Base-by-base conservation (phyloP, 2,113 vertebrate species). In the Rhinopomastus cyanomelas region DNA sequence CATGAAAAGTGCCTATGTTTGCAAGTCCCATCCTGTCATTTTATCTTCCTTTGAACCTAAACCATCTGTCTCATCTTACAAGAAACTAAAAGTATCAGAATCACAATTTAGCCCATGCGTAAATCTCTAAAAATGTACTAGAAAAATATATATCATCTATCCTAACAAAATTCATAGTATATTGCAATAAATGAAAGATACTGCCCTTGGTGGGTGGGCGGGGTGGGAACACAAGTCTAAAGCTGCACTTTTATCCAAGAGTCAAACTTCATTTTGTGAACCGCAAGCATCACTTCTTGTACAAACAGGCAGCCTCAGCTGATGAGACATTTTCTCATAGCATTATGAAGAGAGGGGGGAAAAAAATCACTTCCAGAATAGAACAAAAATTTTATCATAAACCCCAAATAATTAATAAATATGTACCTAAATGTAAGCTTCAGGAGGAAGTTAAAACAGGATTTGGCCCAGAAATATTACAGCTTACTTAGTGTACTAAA, bases 41-140 rank as follows among this genome's bases (percentile, higher is more conserved):
- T 62, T 27, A 34, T 42, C 60, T 85, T 89, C 68, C 42, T 77
- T 23, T 62, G 52, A 88, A 49, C n/a, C 65, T 48, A 87, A 94
- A 91, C 2, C 51, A 68, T 46, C 32, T 69, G 48, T 46, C 42
- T 53, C 46, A 46, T 11, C 39, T 87, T 29, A 75, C 17, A 69
- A 73, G 84, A 72, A 44, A 3, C 0, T 0, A 2, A 1, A 71
- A 79, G 32, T 36, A 64, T 46, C 34, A 65, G 8, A 87, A 76
- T 17, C 8, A 32, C 27, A 66, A 59, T 48, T 80, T 66, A 71
- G 36, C 66, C 15, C 34, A 55, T 11, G 12, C 23, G 68, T 51
- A 51, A 32, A 46, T 61, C 27, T 49, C 76, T 36, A 55, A 68
- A 62, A 12, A 57, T 9, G 3, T 12, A 66, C 4, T 52, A 76